Conservation (phyloP, 2,797 vertebrate species). For the Enteromius anoplus region DNA sequence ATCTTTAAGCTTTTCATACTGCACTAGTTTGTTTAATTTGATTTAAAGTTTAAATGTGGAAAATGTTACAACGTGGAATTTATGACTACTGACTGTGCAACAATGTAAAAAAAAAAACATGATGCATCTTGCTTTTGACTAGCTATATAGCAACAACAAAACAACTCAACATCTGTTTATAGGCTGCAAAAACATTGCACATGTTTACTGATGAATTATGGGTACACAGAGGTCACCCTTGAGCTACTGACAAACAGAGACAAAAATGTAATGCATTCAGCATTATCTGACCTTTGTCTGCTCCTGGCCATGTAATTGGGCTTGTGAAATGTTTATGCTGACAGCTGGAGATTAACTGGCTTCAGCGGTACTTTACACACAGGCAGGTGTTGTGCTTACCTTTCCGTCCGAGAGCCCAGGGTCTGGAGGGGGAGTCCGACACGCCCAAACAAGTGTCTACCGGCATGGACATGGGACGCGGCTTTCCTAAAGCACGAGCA, state of each 20-base stretch:
- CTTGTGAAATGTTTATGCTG: conserved; percentile 33
- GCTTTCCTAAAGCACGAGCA: conserved; percentile 79
- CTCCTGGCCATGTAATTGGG: conserved; percentile 9
- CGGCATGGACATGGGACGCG: conserved; percentile 94
- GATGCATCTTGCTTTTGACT: neutral
- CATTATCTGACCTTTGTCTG: conserved; percentile 26
- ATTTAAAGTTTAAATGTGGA: neutral
- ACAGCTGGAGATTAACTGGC: conserved; percentile 40
- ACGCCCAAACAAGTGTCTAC: conserved; percentile 82
- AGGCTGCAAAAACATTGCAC: neutral
- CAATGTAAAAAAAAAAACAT: neutral
- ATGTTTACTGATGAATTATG: neutral
- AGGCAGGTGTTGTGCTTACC: conserved; percentile 68
- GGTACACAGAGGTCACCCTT: neutral
- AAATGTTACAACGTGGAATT: neutral
- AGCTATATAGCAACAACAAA: neutral
- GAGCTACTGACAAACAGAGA: conserved; percentile 12
- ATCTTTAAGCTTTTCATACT: neutral
- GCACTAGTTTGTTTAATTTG: neutral
- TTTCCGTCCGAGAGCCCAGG: conserved; percentile 81
- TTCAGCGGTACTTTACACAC: conserved; percentile 25
- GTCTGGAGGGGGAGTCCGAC: conserved; percentile 78
- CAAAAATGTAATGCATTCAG: conserved; percentile 26
- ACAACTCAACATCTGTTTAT: neutral
- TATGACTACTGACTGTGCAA: neutral